Percentiles rank a stretch among this genome's conserved stretches.
These are phyloP conservation scores for Hydrozoanthus gracilis DNA, from an alignment of 92 coral and sea anemone species.

Conservation along the genomic window DNA sequence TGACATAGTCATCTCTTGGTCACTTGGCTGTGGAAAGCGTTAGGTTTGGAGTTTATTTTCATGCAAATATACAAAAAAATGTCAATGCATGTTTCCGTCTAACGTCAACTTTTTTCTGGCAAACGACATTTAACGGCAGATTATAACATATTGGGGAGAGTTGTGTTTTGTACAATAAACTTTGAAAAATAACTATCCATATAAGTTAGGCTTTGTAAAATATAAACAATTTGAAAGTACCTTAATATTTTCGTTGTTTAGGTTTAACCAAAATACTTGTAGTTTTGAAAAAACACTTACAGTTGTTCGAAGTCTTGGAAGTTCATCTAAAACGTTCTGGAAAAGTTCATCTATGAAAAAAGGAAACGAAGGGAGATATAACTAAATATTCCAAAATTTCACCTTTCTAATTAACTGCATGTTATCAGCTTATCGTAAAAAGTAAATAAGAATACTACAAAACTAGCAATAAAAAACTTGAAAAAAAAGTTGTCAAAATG, in stretches of 20 bases:
- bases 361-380: neutral
- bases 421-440: too few species aligned
- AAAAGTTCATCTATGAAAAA: conserved; percentile 65
- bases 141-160: too few species aligned
- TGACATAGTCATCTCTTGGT: conserved; percentile 75
- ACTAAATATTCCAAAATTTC: too few species aligned
- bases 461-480: too few species aligned
- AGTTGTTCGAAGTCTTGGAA: conserved; percentile 70
- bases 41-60: neutral
- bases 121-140: too few species aligned
- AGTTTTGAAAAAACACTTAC: conserved; percentile 19
- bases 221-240: too few species aligned
- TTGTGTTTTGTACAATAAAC: neutral
- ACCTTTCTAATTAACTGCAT: too few species aligned
- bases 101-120: too few species aligned
- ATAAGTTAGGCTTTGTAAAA: too few species aligned
- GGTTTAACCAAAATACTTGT: neutral
- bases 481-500: too few species aligned
- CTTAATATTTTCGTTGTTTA: neutral
- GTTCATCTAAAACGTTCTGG: conserved; percentile 59
- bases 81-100: neutral
- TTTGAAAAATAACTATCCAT: neutral
- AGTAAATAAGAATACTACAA: too few species aligned
- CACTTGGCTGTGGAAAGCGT: conserved; percentile 57
- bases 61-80: neutral